Percentiles rank a stretch among this genome's conserved stretches.
Conservation (phyloP, 2,888 invertebrate genomes). For the Helleia helle region DNA sequence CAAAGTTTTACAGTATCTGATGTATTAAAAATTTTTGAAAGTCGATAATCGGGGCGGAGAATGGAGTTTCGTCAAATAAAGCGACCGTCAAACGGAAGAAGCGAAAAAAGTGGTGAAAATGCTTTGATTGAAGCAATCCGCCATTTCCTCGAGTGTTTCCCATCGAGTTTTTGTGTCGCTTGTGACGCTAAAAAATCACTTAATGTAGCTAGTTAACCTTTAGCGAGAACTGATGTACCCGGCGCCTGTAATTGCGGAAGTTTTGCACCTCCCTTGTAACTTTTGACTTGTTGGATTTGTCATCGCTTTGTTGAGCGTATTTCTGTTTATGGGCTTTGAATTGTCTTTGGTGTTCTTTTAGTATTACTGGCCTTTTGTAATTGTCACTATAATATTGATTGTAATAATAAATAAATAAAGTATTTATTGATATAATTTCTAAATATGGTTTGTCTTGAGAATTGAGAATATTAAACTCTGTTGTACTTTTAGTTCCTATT, state of each 20-base stretch:
- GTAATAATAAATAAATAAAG: conserved; percentile 28
- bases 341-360: conserved; percentile 22
- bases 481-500: neutral
- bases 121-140: conserved; percentile 23
- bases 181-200: conserved; percentile 40
- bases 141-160: conserved; percentile 32
- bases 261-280: conserved; percentile 20
- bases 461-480: no score
- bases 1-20: no score
- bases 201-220: conserved; percentile 58
- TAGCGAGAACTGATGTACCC: conserved; percentile 43
- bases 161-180: conserved; percentile 41
- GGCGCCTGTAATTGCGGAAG: conserved; percentile 58
- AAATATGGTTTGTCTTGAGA: no score
- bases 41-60: neutral
- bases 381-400: conserved; percentile 19
- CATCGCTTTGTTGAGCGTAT: conserved; percentile 19
- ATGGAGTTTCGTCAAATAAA: neutral
- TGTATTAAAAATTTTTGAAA: neutral
- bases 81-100: no score
- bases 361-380: conserved; percentile 16
- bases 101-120: conserved; percentile 9
- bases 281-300: conserved; percentile 23
- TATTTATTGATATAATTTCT: conserved; percentile 12
- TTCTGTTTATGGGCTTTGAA: conserved; percentile 19